phyloP scores from a whole-genome alignment of 1,140 invertebrate species.

The Trichogramma pretiosum region DNA sequence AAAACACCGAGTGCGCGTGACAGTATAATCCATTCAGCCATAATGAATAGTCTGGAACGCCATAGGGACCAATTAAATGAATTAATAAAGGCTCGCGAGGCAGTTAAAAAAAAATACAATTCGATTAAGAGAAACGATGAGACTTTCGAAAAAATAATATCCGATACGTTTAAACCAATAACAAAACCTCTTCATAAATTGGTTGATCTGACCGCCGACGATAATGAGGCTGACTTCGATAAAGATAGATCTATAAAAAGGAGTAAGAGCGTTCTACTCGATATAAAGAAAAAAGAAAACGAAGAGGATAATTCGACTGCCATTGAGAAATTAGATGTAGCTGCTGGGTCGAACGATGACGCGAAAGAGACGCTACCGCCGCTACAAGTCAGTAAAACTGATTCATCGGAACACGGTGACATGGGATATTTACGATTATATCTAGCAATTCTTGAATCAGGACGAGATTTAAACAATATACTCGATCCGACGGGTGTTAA shows the following conservation, averaged over 20 bases:
- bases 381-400: no score
- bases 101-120: neutral
- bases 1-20: neutral
- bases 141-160: neutral
- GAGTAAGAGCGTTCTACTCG: neutral
- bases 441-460: neutral
- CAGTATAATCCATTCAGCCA: neutral
- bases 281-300: neutral
- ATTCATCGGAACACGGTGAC: neutral
- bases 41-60: neutral
- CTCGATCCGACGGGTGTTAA: neutral
- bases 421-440: neutral
- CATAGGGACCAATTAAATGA: neutral
- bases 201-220: neutral
- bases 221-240: neutral
- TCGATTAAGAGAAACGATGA: neutral
- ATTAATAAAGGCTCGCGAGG: conserved; percentile 1
- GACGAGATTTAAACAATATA: neutral
- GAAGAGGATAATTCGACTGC: neutral
- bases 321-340: neutral
- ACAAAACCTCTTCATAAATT: conserved; percentile 1
- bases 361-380: neutral
- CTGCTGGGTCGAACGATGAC: neutral
- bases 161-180: conserved; percentile 3
- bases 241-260: neutral